Conservation (phyloP, 2,888 invertebrate genomes). For the Papilio protenor region DNA sequence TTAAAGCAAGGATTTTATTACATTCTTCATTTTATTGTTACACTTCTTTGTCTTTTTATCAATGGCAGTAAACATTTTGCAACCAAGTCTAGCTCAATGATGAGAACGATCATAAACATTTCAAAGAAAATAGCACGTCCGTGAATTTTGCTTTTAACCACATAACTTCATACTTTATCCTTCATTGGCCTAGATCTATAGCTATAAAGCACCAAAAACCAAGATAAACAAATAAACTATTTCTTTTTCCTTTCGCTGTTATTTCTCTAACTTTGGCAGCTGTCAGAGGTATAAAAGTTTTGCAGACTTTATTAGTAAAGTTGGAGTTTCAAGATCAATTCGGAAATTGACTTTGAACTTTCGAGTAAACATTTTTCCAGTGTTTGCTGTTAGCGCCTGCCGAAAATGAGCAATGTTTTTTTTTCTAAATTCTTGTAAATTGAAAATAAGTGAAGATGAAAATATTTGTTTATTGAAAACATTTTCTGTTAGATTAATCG, state of each 20-base stretch:
- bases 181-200: neutral
- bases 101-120: neutral
- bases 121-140: too few relatives aligned
- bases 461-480: neutral
- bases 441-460: neutral
- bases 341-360: conserved; percentile 38
- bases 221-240: conserved; percentile 18
- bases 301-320: conserved; percentile 20
- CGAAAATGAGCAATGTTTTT: neutral
- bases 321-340: conserved; percentile 39
- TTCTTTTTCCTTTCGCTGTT: neutral
- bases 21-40: conserved; percentile 21
- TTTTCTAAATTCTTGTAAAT: neutral
- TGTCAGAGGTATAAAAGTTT: conserved; percentile 40
- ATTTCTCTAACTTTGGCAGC: conserved; percentile 11
- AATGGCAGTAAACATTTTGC: neutral
- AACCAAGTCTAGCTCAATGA: neutral
- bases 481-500: neutral
- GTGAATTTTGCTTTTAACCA: neutral
- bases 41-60: conserved; percentile 15
- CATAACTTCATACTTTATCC: neutral
- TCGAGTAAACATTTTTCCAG: conserved; percentile 18
- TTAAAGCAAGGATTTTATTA: conserved; percentile 36
- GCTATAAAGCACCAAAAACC: neutral
- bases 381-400: conserved; percentile 14